phyloP scores from a whole-genome alignment of 2,888 invertebrate genomes.

The Cephus runcator region DNA sequence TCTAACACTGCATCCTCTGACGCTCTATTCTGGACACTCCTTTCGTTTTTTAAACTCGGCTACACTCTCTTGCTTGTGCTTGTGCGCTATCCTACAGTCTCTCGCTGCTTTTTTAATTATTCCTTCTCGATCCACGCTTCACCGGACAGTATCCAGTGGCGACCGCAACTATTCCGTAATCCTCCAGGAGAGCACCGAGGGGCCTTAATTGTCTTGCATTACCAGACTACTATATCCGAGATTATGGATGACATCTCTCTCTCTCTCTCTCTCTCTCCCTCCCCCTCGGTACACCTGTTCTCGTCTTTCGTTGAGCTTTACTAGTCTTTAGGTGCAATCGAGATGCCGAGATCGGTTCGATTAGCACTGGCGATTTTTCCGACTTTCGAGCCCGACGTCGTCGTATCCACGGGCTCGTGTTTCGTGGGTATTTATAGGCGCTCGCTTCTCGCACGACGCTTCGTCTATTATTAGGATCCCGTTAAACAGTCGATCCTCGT shows the following conservation, averaged over 20 bases:
- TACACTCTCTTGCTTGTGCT: too few species aligned
- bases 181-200: conserved; percentile 1
- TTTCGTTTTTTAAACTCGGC: too few species aligned
- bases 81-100: neutral
- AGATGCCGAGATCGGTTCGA: conserved; percentile 34
- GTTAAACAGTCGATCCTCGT: conserved; percentile 31
- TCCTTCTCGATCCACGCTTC: conserved; percentile 20
- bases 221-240: conserved; percentile 26
- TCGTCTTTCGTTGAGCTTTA: neutral
- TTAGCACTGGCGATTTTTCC: conserved; percentile 21
- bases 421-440: conserved; percentile 46
- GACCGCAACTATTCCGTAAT: conserved; percentile 18
- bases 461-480: conserved; percentile 50
- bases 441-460: conserved; percentile 42
- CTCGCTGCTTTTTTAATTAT: conserved; percentile 7
- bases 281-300: conserved; percentile 10
- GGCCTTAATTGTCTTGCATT: conserved; percentile 37
- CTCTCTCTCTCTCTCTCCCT: conserved; percentile 13
- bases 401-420: conserved; percentile 41
- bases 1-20: too few species aligned
- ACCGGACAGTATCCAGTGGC: neutral
- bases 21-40: too few species aligned
- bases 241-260: conserved; percentile 23
- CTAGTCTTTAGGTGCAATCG: neutral
- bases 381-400: conserved; percentile 9